Conservation (phyloP, 1,140 invertebrate species). For the Eciton burchellii region DNA sequence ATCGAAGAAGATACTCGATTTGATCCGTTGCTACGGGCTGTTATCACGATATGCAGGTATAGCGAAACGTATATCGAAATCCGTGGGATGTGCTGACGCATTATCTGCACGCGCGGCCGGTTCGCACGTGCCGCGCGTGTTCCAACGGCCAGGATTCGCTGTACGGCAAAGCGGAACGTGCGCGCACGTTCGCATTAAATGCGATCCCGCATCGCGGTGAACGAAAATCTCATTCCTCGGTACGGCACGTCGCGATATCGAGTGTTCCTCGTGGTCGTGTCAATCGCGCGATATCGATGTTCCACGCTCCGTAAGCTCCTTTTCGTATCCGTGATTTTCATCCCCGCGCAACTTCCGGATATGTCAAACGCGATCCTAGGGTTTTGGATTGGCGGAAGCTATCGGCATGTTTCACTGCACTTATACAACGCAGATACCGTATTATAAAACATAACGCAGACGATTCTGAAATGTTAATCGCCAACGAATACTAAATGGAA, state of each 20-base stretch:
- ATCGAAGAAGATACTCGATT: constrained; percentile 11
- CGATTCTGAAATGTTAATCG: constrained; percentile 2
- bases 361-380: too few relatives aligned
- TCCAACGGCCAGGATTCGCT: not conserved
- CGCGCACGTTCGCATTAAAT: too few relatives aligned
- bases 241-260: not conserved
- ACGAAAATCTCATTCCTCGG: not conserved
- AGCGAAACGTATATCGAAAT: constrained; percentile 52
- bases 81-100: constrained; percentile 58
- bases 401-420: too few relatives aligned
- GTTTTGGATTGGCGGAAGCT: too few relatives aligned
- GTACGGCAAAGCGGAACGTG: not conserved
- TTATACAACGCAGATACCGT: too few relatives aligned
- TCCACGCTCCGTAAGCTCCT: too few relatives aligned
- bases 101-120: constrained; percentile 55
- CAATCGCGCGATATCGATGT: not conserved
- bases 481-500: too few relatives aligned
- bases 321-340: too few relatives aligned
- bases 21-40: not conserved
- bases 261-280: not conserved
- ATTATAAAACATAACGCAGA: not conserved
- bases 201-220: not conserved
- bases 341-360: too few relatives aligned
- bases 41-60: not conserved
- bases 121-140: constrained; percentile 41